Percentiles rank a stretch among this genome's conserved stretches.
Evolutionary conservation across 2,797 vertebrate genomes (phyloP).

Genomic region (Sphenopsis melanotis): DNA sequence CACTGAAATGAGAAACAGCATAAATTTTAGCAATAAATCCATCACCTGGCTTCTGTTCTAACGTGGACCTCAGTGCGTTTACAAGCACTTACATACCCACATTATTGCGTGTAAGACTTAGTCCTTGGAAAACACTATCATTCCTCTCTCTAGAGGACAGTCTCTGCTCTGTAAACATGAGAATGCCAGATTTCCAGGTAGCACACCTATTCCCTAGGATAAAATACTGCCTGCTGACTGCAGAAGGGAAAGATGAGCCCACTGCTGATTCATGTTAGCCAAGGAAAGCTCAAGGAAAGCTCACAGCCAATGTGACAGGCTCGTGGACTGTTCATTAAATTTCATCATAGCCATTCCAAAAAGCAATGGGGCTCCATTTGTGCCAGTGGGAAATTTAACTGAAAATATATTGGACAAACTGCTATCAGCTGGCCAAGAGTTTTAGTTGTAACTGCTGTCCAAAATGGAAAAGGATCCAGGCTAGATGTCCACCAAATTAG

Average conservation of each 20-base stretch:
- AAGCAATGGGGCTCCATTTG: neutral
- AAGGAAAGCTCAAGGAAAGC: neutral
- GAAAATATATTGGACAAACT: neutral
- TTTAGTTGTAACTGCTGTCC: neutral
- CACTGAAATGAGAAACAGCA: neutral
- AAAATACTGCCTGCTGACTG: neutral
- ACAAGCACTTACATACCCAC: rapidly evolving
- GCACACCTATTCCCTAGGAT: neutral
- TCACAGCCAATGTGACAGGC: neutral
- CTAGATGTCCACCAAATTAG: rapidly evolving
- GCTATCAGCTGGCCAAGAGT: neutral
- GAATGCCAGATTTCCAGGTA: neutral
- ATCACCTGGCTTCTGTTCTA: neutral
- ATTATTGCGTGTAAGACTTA: neutral
- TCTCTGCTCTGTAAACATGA: neutral
- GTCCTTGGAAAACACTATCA: neutral
- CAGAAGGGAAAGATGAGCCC: neutral
- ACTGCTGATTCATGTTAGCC: neutral
- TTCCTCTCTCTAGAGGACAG: neutral
- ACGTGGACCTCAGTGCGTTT: rapidly evolving
- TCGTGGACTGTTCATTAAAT: neutral
- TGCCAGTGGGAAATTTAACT: neutral
- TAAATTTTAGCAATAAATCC: neutral
- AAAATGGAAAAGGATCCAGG: neutral
- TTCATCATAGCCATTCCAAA: neutral